Evolutionary conservation across 1,140 invertebrate species (phyloP).

Genomic region (Drosophila bifasciata): DNA sequence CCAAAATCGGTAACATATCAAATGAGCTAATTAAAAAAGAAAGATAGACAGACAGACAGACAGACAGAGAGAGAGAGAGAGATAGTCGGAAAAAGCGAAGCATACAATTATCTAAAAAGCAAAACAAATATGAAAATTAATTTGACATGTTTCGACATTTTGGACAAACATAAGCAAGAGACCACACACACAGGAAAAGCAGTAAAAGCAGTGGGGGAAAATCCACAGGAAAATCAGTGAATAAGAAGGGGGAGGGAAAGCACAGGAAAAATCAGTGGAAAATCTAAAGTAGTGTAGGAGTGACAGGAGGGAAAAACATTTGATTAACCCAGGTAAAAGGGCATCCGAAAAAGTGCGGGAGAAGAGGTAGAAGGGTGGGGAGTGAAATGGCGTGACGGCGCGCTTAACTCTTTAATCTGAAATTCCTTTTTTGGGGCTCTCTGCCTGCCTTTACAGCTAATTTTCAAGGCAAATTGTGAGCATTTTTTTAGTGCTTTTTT

Average conservation of each 20-base stretch:
- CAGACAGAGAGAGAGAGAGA: neutral
- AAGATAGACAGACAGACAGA: too few relatives aligned
- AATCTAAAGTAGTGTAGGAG: conserved; percentile 13
- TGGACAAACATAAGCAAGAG: conserved; percentile 61
- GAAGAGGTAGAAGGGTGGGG: neutral
- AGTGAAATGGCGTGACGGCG: conserved; percentile 68
- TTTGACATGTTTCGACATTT: conserved; percentile 78
- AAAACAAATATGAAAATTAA: conserved; percentile 75
- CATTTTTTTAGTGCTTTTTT: conserved; percentile 39
- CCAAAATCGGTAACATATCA: conserved; percentile 42
- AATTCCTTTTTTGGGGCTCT: conserved; percentile 41
- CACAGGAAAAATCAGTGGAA: neutral
- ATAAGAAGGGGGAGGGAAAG: neutral
- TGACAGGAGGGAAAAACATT: conserved; percentile 53
- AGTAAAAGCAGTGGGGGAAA: neutral
- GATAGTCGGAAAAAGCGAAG: neutral
- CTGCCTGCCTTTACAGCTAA: conserved; percentile 33
- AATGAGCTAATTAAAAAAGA: conserved; percentile 64
- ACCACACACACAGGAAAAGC: conserved; percentile 8
- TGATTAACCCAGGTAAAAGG: conserved; percentile 55
- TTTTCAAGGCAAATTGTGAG: conserved; percentile 58
- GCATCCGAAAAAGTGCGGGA: conserved; percentile 6
- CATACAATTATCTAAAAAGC: conserved; percentile 79
- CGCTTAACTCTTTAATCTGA: conserved; percentile 78
- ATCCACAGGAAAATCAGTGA: neutral